Evolutionary conservation across 1,140 invertebrate genomes (phyloP).

Genomic region (Alviniconcha marisindica): DNA sequence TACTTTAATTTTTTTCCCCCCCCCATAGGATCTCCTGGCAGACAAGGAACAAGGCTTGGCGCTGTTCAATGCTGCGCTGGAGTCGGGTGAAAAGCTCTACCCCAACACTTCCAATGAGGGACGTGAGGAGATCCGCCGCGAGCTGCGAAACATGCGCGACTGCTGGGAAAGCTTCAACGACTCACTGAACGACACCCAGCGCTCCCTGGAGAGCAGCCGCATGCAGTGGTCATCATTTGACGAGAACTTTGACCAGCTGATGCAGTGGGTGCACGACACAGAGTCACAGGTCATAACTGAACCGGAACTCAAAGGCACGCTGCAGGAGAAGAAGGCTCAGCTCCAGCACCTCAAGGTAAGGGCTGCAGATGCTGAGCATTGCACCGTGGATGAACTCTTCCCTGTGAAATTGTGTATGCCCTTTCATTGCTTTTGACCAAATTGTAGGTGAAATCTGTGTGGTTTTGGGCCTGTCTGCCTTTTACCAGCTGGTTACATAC

Average conservation of each 20-base stretch:
- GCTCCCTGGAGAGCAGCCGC: constrained; percentile 87
- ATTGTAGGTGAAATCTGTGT: no score
- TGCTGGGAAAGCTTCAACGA: constrained; percentile 90
- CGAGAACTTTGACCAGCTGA: constrained; percentile 85
- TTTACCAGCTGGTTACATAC: no score
- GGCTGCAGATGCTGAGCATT: no score
- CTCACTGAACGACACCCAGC: constrained; percentile 88
- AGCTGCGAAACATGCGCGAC: constrained; percentile 88
- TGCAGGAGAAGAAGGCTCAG: constrained; percentile 95
- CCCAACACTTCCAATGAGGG: constrained; percentile 91
- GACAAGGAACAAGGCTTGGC: constrained; percentile 83
- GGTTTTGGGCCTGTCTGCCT: no score
- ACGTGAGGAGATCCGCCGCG: constrained; percentile 88
- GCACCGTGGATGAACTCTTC: no score
- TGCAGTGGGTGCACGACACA: constrained; percentile 94
- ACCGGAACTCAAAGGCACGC: constrained; percentile 90
- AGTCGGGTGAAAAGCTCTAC: constrained; percentile 91
- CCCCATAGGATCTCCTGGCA: constrained; percentile 53
- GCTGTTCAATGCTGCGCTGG: constrained; percentile 87
- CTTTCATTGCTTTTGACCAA: no score
- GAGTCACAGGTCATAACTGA: constrained; percentile 93
- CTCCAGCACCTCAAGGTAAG: constrained; percentile 93
- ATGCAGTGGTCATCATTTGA: constrained; percentile 74
- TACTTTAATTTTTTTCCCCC: no score
- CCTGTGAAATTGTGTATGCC: no score